Base-by-base conservation (phyloP, 1,140 invertebrate species). In the Acromyrmex charruanus region DNA sequence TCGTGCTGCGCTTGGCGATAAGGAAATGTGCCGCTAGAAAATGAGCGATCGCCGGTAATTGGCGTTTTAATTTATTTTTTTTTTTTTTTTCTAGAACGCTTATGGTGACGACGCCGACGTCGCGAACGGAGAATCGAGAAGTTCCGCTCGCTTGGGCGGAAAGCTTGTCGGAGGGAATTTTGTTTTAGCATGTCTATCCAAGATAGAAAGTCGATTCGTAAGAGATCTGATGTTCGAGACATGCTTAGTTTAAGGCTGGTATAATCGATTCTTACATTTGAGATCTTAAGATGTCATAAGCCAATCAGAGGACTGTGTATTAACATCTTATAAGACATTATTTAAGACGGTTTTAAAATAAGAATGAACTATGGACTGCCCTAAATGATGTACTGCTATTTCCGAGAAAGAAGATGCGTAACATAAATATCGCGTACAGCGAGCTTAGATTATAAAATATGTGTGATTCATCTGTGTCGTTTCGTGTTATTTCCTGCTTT, bases 11-110 rank as follows among this genome's bases (percentile, higher is more conserved):
- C 65, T 16, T n/a, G 9, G 39, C 80, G 80, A 84, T 84, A 84
- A 84, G 80, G 80, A 84, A 84, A 75, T 84, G 69, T 71, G 80
- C 69, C 55, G 80, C 69, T 84, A 84, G 80, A 75, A 84, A 84
- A 84, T 84, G 69, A 84, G 25, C 55, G 39, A 84, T 84, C 59
- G 80, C 25, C 55, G 18, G 69, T 61, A 84, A 84, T 84, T 63
- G 53, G 7, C 39, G 44, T 59, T 31, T 61, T 55, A 53, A 51
- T 51, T 51, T 51, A 16, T 51, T 53, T 10, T 35, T 21, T 35
- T 66, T 35, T 10, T 16, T 66, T 35, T 10, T 3, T 35, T 74
- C 16, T 35, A 84, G 80, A 75, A 74, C 25, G 18, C 39, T 53
- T 14, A 31, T 3, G 21, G 39, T 21, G 77, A 18, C 31, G 63